Percentiles rank a stretch among this genome's conserved stretches.
These are phyloP conservation scores for Potamarius usumacintae DNA, from an alignment of 2,113 vertebrate genomes.

Conservation along the genomic window DNA sequence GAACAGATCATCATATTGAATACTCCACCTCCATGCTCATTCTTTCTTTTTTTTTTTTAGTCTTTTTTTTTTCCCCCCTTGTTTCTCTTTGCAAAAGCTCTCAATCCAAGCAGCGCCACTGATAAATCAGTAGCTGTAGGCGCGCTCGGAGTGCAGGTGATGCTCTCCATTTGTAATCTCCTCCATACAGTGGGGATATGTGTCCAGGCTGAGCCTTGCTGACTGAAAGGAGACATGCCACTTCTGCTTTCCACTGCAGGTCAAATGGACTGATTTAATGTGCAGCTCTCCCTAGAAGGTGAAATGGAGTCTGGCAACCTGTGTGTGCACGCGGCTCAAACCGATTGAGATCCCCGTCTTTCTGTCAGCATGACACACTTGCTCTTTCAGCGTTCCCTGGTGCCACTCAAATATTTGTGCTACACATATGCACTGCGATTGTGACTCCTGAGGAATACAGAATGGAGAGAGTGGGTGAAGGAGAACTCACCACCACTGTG, in stretches of 20 bases:
- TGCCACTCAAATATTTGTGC: slow-evolving; percentile 51
- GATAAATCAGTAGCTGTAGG: slow-evolving; percentile 62
- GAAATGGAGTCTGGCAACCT: slow-evolving; percentile 67
- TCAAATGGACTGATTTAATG: slow-evolving; percentile 73
- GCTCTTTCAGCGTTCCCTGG: slow-evolving; percentile 32
- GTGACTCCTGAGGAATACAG: slow-evolving; percentile 19
- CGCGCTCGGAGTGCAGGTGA: slow-evolving; percentile 50
- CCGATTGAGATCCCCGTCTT: slow-evolving; percentile 62
- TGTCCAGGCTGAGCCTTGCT: slow-evolving; percentile 53
- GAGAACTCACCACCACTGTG: slow-evolving; percentile 6
- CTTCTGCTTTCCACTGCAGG: slow-evolving; percentile 62
- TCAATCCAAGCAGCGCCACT: slow-evolving; percentile 58
- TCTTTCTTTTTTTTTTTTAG: background rate
- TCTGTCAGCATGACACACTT: slow-evolving; percentile 43
- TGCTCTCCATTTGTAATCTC: slow-evolving; percentile 56
- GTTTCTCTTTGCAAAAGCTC: slow-evolving; percentile 40
- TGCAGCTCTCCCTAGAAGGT: slow-evolving; percentile 58
- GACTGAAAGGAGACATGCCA: slow-evolving; percentile 41
- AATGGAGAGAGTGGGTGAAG: slow-evolving; percentile 17
- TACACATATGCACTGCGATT: slow-evolving; percentile 16
- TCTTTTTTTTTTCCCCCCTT: slow-evolving; percentile 19
- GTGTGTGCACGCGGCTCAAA: slow-evolving; percentile 56
- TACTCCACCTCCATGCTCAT: slow-evolving; percentile 13
- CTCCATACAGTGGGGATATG: slow-evolving; percentile 42
- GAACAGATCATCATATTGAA: slow-evolving; percentile 59